Evolutionary conservation across 2,888 invertebrate genomes (phyloP).

Genomic region (Meandrusa payeni): DNA sequence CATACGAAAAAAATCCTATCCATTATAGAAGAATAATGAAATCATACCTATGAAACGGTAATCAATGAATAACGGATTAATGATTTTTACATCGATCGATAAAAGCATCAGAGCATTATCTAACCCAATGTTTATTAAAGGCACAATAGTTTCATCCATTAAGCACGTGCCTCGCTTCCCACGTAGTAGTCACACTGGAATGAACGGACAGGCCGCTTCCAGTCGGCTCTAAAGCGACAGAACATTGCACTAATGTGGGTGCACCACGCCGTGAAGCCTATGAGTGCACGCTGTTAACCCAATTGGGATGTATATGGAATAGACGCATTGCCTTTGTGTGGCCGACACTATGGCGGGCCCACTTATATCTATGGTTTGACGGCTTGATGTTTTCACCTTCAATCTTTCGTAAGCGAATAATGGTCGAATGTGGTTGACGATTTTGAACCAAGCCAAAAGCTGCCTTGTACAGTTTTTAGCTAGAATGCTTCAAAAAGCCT

Average conservation of each 20-base stretch:
- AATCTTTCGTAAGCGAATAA: constrained; percentile 8
- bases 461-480: too few species aligned
- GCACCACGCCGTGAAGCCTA: constrained; percentile 40
- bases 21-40: too few species aligned
- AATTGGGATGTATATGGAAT: constrained; percentile 31
- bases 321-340: constrained; percentile 31
- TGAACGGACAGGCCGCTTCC: constrained; percentile 2
- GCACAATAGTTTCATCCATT: too few species aligned
- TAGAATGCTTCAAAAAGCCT: too few species aligned
- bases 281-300: constrained; percentile 39
- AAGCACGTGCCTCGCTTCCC: constrained; percentile 4
- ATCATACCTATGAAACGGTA: too few species aligned
- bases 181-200: constrained; percentile 4
- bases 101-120: too few species aligned
- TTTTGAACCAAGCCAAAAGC: too few species aligned
- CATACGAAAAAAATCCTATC: too few species aligned
- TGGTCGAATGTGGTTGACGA: too few species aligned
- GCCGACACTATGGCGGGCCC: constrained; percentile 4
- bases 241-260: constrained; percentile 29
- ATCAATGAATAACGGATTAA: too few species aligned
- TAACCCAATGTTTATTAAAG: too few species aligned
- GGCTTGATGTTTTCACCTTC: constrained; percentile 8
- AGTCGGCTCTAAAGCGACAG: constrained; percentile 3
- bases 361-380: constrained; percentile 5
- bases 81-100: too few species aligned